A percentile compares a stretch with the other conserved stretches of the same genome.
These are phyloP conservation scores for Nomada hirtipes DNA, from an alignment of 2,888 invertebrate species.

Conservation along the genomic window DNA sequence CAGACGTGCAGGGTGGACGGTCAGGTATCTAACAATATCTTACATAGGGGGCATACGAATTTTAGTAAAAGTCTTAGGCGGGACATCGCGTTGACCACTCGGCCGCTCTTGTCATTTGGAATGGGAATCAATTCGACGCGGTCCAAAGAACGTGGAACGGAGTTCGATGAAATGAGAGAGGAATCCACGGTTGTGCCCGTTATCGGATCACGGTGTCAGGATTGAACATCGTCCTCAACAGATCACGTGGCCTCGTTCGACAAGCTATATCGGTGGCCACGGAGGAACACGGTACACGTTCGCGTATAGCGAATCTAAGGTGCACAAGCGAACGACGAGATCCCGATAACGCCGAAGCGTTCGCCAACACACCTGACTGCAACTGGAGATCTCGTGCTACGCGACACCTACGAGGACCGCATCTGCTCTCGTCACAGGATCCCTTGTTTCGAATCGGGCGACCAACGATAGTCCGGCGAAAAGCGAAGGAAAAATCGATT, in stretches of 20 bases:
- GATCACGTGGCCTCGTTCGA: conserved; percentile 22
- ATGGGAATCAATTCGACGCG: background rate
- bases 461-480: conserved; percentile 26
- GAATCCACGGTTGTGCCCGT: background rate
- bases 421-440: conserved; percentile 66
- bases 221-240: background rate
- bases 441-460: conserved; percentile 49
- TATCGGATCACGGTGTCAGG: background rate
- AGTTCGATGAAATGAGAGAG: too few species aligned
- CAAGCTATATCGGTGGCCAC: conserved; percentile 31
- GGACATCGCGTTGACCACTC: too few species aligned
- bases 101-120: background rate
- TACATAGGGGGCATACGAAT: too few species aligned
- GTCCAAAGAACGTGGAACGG: too few species aligned
- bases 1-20: too few species aligned
- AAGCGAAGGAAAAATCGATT: background rate
- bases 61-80: too few species aligned
- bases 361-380: conserved; percentile 78
- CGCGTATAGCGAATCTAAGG: conserved; percentile 18
- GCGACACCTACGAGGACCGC: conserved; percentile 70
- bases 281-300: background rate
- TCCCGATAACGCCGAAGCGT: conserved; percentile 71
- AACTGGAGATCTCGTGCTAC: conserved; percentile 76
- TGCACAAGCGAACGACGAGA: conserved; percentile 64
- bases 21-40: too few species aligned